Conservation (phyloP, 53 echinoderm and acorn worm species). For the Zoroaster sp. region DNA sequence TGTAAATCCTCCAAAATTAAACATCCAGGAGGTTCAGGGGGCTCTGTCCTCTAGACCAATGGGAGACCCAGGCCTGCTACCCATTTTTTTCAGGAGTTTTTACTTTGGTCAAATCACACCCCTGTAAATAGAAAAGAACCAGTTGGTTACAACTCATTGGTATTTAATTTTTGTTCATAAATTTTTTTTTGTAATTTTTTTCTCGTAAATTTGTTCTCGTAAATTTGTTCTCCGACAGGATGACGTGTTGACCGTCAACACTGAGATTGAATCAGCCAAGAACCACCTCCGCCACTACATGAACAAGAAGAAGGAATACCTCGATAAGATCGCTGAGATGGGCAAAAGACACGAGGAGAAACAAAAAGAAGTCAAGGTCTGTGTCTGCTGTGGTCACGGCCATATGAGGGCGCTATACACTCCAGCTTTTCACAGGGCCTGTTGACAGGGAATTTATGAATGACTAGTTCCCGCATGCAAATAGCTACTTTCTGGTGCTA, state of each 20-base stretch:
- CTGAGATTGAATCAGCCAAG: conserved; percentile 65
- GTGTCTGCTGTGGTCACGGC: no score
- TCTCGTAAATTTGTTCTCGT: not conserved
- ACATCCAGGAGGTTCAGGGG: no score
- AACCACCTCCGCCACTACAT: conserved; percentile 74
- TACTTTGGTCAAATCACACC: no score
- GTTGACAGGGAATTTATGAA: not conserved
- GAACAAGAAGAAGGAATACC: conserved; percentile 77
- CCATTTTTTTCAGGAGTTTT: no score
- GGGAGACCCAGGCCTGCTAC: no score
- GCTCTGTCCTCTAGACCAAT: no score
- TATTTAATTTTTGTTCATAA: not conserved
- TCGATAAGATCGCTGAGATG: conserved; percentile 52
- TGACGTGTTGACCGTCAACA: conserved; percentile 58
- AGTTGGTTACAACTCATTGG: not conserved
- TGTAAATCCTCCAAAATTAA: no score
- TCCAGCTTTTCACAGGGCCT: not conserved
- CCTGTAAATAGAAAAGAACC: no score
- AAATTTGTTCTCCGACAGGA: conserved; percentile 26
- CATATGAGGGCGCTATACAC: no score
- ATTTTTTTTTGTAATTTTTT: not conserved
- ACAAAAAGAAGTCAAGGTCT: conserved; percentile 60
- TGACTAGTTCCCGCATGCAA: no score
- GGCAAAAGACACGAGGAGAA: conserved; percentile 47
- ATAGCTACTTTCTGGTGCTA: no score